Evolutionary conservation across 2,888 invertebrate species (phyloP).

Genomic region (Chelonus formosanus): DNA sequence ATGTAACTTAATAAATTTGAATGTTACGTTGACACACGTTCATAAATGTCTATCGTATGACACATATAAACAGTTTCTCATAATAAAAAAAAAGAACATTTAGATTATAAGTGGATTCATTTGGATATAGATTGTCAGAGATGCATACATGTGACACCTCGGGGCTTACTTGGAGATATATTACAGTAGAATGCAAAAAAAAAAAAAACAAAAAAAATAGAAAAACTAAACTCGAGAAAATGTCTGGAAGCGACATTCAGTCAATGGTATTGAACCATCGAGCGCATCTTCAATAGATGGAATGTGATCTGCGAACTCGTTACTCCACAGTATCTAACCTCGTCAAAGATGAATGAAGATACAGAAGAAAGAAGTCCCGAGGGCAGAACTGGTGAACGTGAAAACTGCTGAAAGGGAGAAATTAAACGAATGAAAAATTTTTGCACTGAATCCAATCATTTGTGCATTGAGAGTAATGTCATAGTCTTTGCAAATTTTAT

Average conservation of each 20-base stretch:
- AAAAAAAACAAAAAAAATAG: not conserved
- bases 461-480: not conserved
- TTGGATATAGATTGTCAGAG: no score
- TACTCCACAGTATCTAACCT: slow-evolving; percentile 21
- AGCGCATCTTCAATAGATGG: slow-evolving; percentile 17
- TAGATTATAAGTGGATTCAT: no score
- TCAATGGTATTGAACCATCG: slow-evolving; percentile 20
- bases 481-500: no score
- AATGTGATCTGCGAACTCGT: slow-evolving; percentile 19
- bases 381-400: slow-evolving; percentile 3
- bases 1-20: no score
- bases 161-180: not conserved
- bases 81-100: no score
- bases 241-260: slow-evolving; percentile 11
- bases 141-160: no score
- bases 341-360: slow-evolving; percentile 22
- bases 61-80: no score
- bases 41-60: no score
- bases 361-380: slow-evolving; percentile 15
- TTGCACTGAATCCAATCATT: not conserved
- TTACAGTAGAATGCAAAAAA: not conserved
- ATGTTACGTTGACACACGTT: no score
- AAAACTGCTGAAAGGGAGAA: slow-evolving; percentile 12
- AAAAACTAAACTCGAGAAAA: not conserved
- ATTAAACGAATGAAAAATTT: slow-evolving; percentile 22